Conservation (phyloP, 1,140 invertebrate species). For the Apis cerana region DNA sequence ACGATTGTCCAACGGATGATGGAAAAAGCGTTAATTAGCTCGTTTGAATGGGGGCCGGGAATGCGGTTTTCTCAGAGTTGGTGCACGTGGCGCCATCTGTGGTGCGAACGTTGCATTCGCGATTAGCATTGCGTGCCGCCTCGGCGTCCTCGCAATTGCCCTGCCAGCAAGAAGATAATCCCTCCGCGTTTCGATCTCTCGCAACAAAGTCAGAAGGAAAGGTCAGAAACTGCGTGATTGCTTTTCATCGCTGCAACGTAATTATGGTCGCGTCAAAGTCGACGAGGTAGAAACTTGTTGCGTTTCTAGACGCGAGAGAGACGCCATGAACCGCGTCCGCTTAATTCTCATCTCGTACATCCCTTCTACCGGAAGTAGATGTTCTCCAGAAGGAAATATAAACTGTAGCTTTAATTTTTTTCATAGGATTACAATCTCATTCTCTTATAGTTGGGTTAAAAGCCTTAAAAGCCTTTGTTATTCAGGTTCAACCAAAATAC, state of each 20-base stretch:
- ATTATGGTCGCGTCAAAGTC: slow-evolving; percentile 44
- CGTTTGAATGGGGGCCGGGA: slow-evolving; percentile 30
- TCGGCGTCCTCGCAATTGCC: slow-evolving; percentile 6
- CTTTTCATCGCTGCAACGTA: slow-evolving; percentile 61
- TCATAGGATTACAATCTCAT: too few species aligned
- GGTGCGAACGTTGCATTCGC: slow-evolving; percentile 19
- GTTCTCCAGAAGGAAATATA: not conserved
- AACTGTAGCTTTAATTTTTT: not conserved
- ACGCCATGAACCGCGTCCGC: not conserved
- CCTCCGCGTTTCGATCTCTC: slow-evolving; percentile 22
- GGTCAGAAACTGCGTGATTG: slow-evolving; percentile 62
- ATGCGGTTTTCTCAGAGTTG: slow-evolving; percentile 14
- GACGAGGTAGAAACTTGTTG: not conserved
- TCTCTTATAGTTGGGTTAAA: too few species aligned
- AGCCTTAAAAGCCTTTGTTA: not conserved
- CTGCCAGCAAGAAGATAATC: slow-evolving; percentile 34
- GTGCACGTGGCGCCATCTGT: slow-evolving; percentile 61
- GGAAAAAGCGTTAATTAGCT: slow-evolving; percentile 34
- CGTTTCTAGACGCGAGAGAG: not conserved
- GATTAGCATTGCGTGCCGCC: slow-evolving; percentile 43
- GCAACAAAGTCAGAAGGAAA: slow-evolving; percentile 61
- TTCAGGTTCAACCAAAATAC: not conserved
- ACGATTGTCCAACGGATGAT: not conserved
- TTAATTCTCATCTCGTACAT: not conserved
- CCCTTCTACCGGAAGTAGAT: not conserved